Percentiles rank a stretch among this genome's conserved stretches.
Conservation (phyloP, 1,140 invertebrate genomes). For the Apis florea region DNA sequence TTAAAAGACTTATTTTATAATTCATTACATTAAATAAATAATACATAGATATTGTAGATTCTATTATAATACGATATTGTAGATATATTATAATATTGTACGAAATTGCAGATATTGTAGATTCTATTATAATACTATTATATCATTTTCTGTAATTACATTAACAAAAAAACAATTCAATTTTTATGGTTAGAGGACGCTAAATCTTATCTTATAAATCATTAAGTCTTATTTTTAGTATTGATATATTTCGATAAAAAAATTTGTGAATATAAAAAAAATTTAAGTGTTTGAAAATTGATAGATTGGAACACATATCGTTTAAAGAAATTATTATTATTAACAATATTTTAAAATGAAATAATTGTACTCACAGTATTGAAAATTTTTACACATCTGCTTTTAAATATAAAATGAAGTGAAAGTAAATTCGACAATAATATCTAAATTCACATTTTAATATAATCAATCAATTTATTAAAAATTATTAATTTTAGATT, state of each 20-base stretch:
- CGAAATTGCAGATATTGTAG: background rate
- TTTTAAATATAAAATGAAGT: too few relatives aligned
- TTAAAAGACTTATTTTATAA: background rate
- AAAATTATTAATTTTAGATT: too few relatives aligned
- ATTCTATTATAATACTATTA: background rate
- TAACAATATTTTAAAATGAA: conserved; percentile 26
- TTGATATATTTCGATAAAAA: background rate
- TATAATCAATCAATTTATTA: too few relatives aligned
- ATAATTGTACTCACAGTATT: conserved; percentile 24
- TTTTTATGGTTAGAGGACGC: background rate
- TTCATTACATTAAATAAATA: conserved; percentile 20
- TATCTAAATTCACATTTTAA: too few relatives aligned
- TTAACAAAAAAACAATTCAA: background rate
- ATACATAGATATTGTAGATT: background rate
- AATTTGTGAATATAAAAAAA: conserved; percentile 3
- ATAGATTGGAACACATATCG: conserved; percentile 33
- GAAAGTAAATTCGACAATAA: too few relatives aligned
- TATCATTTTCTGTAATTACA: background rate
- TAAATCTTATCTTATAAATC: background rate
- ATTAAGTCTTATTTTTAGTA: conserved; percentile 9
- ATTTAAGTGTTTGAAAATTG: background rate
- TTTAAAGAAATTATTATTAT: conserved; percentile 25
- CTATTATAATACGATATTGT: background rate
- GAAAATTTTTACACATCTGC: conserved; percentile 22
- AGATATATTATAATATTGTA: too few relatives aligned